phyloP scores from a whole-genome alignment of 2,113 vertebrate genomes.

The Neomonachus schauinslandi region DNA sequence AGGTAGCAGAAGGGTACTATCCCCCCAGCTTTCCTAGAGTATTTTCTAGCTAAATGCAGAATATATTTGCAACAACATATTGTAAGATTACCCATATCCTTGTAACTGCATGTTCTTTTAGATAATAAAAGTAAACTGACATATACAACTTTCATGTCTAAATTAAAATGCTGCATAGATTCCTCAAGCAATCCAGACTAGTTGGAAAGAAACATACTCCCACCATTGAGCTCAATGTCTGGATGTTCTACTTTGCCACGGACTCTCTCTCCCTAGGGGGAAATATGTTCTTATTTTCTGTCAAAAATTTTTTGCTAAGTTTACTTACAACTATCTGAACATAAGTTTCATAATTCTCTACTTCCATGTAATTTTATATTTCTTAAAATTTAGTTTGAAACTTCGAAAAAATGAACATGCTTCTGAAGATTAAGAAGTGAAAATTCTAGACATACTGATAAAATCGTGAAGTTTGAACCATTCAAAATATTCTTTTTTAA shows the following conservation, averaged over 20 bases:
- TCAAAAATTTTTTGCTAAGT: not conserved
- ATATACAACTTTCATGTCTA: not conserved
- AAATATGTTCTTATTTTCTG: not conserved
- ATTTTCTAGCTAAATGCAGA: not conserved
- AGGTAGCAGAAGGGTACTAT: not conserved
- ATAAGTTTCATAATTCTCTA: not conserved
- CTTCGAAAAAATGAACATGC: not conserved
- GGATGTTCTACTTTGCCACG: not conserved
- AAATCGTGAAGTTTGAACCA: not conserved
- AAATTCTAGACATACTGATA: not conserved
- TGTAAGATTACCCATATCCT: not conserved
- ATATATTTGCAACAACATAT: not conserved
- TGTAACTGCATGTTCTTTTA: not conserved
- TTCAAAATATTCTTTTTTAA: not conserved
- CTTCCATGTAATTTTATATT: slow-evolving; percentile 31
- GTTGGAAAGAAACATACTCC: not conserved
- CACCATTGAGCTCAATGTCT: not conserved
- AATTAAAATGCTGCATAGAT: not conserved
- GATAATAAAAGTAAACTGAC: not conserved
- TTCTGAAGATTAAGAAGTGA: not conserved
- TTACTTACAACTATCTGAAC: not conserved
- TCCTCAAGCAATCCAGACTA: not conserved
- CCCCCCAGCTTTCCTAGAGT: not conserved
- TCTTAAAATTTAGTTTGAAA: slow-evolving; percentile 27
- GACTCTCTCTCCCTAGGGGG: not conserved